Base-by-base conservation (phyloP, 2,113 vertebrate species). In the Catharus bicknelli region DNA sequence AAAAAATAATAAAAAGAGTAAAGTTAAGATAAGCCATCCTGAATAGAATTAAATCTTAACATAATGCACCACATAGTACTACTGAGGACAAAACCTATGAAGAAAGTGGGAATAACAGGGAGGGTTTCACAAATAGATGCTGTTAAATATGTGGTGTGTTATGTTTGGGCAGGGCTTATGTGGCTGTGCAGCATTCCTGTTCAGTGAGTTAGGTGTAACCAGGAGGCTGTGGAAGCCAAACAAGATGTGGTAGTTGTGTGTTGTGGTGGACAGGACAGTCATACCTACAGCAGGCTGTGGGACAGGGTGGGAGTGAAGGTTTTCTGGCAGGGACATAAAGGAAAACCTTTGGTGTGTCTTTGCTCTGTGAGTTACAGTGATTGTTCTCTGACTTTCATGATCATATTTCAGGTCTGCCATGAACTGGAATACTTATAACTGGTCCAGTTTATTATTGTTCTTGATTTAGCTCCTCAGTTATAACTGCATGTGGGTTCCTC, bases 111-210 rank as follows among this genome's bases (percentile, higher is more conserved):
- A 67, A 25, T 20, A 72, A 25, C 48, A 82, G 16, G 20, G 79
- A 42, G 36, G 11, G 12, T 77, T 74, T 89, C 66, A 66, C 22
- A 59, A 57, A 32, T 55, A 53, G 36, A 27, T 69, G 32, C 48
- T 88, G 73, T 22, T 38, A 9, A 43, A 7, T 48, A 10, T 6
- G 13, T 66, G 32, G 48, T 34, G 13, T 88, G 40, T 34, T 63
- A 36, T 3, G 2, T 61, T 34, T 47, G 64, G 70, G 78, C 47
- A 76, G 66, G 73, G 62, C 22, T 80, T 10, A 6, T 26, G 81
- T 54, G 26, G 81, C 58, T 0, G 0, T 10, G 53, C 68, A 61
- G 67, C 94, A 94, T 96, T 97, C 94, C 93, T 95, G 69, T 76
- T 18, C 48, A 20, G 0, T 93, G 95, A 96, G 73, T 12, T 38